These are phyloP conservation scores for Zaprionus ornatus DNA, from an alignment of 1,140 invertebrate genomes.

Conservation along the genomic window DNA sequence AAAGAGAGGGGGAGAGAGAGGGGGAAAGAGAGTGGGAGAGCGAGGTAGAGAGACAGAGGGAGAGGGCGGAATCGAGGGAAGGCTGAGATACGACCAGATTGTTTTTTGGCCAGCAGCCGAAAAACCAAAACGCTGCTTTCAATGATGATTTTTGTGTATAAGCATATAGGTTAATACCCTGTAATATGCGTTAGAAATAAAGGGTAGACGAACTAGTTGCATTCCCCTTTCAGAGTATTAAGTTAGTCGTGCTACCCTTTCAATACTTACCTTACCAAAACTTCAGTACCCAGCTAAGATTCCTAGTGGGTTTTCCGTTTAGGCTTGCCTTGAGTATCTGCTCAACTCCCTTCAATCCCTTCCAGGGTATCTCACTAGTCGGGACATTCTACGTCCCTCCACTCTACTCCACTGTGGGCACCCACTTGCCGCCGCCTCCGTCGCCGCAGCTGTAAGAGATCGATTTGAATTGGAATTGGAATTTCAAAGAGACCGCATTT, in stretches of 20 bases:
- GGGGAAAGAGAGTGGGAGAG: neutral
- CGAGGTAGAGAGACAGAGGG: neutral
- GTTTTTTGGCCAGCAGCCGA: conserved; percentile 15
- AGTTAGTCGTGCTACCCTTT: neutral
- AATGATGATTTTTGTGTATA: conserved; percentile 55
- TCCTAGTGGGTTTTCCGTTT: neutral
- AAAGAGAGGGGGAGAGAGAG: neutral
- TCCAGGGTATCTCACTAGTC: neutral
- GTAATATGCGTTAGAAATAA: too few relatives aligned
- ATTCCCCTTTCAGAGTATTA: neutral
- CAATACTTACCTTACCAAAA: too few relatives aligned
- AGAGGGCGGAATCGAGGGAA: too few relatives aligned
- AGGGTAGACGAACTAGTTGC: too few relatives aligned
- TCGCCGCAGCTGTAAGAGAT: conserved; percentile 55
- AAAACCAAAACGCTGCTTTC: conserved; percentile 51
- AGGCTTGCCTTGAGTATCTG: conserved; percentile 1
- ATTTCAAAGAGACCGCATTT: conserved; percentile 80
- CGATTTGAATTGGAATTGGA: conserved; percentile 70
- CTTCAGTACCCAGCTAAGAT: too few relatives aligned
- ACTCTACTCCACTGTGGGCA: conserved; percentile 4
- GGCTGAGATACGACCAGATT: neutral
- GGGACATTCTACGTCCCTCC: neutral
- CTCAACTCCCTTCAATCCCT: neutral
- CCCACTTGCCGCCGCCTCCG: conserved; percentile 27
- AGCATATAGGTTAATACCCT: conserved; percentile 5